phyloP scores from a whole-genome alignment of 2,888 invertebrate genomes.

The Meghimatium bilineatum region DNA sequence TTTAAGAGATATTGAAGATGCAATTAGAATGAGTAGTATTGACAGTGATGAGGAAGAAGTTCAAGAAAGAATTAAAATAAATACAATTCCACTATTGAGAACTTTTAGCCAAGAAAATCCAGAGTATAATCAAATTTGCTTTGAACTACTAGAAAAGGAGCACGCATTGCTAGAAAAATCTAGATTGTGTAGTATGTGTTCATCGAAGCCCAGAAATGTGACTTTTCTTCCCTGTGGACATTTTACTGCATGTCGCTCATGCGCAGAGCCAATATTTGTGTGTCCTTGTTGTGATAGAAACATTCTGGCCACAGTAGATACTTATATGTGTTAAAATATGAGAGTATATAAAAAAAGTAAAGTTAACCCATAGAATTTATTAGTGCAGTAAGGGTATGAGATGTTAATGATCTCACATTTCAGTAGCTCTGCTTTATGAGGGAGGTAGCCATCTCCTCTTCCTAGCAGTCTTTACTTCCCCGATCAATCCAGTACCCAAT shows the following conservation, averaged over 20 bases:
- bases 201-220: conserved; percentile 14
- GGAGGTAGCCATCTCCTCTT: too few species aligned
- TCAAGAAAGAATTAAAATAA: background rate
- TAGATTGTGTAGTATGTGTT: conserved; percentile 19
- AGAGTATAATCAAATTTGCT: background rate
- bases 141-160: conserved; percentile 7
- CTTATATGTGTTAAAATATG: conserved; percentile 17
- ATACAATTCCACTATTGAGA: background rate
- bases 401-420: too few species aligned
- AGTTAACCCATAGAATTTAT: too few species aligned
- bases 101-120: background rate
- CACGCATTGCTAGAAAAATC: conserved; percentile 25
- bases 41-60: background rate
- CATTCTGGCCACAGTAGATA: conserved; percentile 26
- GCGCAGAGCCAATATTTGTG: conserved; percentile 21
- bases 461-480: too few species aligned
- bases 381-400: too few species aligned
- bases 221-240: conserved; percentile 39
- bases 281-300: conserved; percentile 20
- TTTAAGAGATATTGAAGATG: background rate
- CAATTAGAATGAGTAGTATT: background rate
- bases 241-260: conserved; percentile 22
- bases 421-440: too few species aligned
- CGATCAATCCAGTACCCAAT: too few species aligned
- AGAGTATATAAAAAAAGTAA: background rate